Evolutionary conservation across 2,113 vertebrate genomes (phyloP), one percentile per base, ranked within the genome.

Genomic region (Oncorhynchus keta): DNA sequence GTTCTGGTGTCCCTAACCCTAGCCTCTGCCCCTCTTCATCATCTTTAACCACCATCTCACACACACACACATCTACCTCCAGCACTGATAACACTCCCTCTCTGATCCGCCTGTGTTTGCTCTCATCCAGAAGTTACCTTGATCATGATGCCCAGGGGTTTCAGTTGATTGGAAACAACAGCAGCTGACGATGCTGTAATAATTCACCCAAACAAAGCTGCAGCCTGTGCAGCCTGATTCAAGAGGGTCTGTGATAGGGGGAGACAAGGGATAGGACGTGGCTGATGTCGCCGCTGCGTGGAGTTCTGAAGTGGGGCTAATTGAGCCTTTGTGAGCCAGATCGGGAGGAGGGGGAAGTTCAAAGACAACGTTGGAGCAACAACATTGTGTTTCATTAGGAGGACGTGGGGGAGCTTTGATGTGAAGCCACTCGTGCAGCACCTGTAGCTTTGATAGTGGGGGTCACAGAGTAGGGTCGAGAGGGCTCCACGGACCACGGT

Each of bases 371-470:
- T 86, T 91, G 30, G 89, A 93, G 92, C 86, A 85, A 89, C 91
- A 94, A 94, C 91, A 91, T 87, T 83, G 91, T 83, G 91, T 93
- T 95, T 93, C 80, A 86, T 93, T 95, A 92, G 90, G 75, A 93
- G 91, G 88, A 84, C 91, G 82, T 85, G 76, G n/a, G n/a, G 16
- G 39, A 76, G 78, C 95, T 98, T 98, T 98, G 96, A 98, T 97
- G 95, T 94, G 84, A 30, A 48, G 79, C 86, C 83, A 79, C 93
- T 96, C 88, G 89, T 82, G 79, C 87, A 87, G 91, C 92, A 95
- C 93, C 94, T 94, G 95, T 93, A 90, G 93, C 95, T 96, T 96
- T 96, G 94, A 96, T 94, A 92, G 87, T 82, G 91, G 90, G 93
- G 95, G 92, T 93, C 84, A 78, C 73, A 70, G 71, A 61, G 30